Base-by-base conservation (phyloP, 2,888 invertebrate genomes). In the Latheticus oryzae region DNA sequence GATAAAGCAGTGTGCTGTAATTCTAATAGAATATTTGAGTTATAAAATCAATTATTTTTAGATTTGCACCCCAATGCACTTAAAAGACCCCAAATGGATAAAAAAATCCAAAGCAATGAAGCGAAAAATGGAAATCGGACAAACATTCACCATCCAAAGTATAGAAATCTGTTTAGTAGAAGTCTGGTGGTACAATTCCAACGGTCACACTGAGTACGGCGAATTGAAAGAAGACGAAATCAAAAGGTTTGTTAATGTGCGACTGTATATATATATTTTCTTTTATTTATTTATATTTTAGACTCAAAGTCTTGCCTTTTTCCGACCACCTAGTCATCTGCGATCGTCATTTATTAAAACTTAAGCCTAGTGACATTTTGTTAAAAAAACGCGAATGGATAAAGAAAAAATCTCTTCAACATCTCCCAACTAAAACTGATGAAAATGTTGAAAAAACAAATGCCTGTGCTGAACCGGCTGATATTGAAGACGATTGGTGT, bases 281-380 rank as follows among this genome's bases (percentile, higher is more conserved):
- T n/a, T n/a, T n/a, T n/a, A n/a, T n/a, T n/a, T n/a, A n/a, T n/a
- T n/a, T n/a, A n/a, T n/a, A n/a, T n/a, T n/a, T n/a, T n/a, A 85
- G 91, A 69, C 80, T 96, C 42, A 91, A 91, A 75, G 83, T 92
- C 61, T 79, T 96, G 61, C 48, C 53, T 30, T 58, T 37, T 26
- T 15, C 58, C 11, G 94, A 93, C 73, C 88, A 93, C 64, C 83
- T 94, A 65, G 95, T 96, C 81, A 88, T 96, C 32, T 92, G 93
- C 50, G 95, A 96, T 79, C 85, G 93, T 60, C 91, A 90, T 78
- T 90, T 90, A 78, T 87, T 96, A 73, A 87, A 87, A 53, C 85
- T 94, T 66, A 86, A 86, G 56, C 84, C 88, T 5, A 84, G 85
- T 65, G 95, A 96, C 80, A 83, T 84, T 21, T 84, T 92, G 58